Conservation (phyloP, 1,140 invertebrate species). For the Drosophila fuyamai region DNA sequence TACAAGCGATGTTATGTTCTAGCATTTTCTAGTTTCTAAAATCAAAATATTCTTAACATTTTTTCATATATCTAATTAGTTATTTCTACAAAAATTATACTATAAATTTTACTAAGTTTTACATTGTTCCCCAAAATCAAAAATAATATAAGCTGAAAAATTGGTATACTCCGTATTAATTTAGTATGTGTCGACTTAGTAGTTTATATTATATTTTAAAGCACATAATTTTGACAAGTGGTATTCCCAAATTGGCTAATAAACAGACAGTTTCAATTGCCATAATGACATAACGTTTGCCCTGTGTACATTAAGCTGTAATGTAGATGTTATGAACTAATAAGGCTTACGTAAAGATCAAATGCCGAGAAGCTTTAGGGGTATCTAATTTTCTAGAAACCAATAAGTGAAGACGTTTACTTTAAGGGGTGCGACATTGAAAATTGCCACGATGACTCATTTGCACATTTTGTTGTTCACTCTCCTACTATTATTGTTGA, state of each 20-base stretch:
- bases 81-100: too few species aligned
- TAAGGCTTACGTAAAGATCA: background rate
- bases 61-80: too few species aligned
- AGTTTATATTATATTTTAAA: background rate
- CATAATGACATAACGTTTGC: background rate
- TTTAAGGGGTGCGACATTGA: conserved; percentile 16
- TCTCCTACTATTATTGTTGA: conserved; percentile 6
- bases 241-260: background rate
- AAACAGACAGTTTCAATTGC: conserved; percentile 3
- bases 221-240: background rate
- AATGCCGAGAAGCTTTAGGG: background rate
- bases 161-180: too few species aligned
- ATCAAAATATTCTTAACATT: too few species aligned
- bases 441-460: conserved; percentile 22
- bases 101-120: too few species aligned
- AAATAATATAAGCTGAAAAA: too few species aligned
- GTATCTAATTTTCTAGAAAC: conserved; percentile 13
- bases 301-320: too few species aligned
- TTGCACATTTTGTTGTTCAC: background rate
- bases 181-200: background rate
- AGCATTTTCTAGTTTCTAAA: too few species aligned
- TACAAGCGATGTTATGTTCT: background rate
- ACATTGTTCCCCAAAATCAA: too few species aligned
- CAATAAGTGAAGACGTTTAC: background rate
- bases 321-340: too few species aligned